Percentiles rank a stretch among this genome's conserved stretches.
Evolutionary conservation across 2,113 vertebrate genomes (phyloP).

Genomic region (Ursus arctos): DNA sequence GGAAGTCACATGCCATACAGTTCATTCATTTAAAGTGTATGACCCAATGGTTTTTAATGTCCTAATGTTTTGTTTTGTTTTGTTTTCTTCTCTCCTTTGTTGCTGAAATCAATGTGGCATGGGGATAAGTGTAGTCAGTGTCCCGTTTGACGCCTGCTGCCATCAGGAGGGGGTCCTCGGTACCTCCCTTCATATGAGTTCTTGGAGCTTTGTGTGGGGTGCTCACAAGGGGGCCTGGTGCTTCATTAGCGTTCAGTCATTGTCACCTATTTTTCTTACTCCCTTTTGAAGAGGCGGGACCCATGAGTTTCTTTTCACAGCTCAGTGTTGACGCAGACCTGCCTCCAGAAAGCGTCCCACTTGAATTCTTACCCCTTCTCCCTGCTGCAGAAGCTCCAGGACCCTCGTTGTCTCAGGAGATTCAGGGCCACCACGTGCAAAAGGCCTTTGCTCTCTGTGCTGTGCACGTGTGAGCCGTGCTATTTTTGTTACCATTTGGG

Average conservation of each 20-base stretch:
- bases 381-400: neutral
- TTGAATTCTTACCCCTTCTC: neutral
- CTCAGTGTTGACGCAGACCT: neutral
- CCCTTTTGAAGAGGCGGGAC: neutral
- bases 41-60: neutral
- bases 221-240: neutral
- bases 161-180: neutral
- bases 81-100: neutral
- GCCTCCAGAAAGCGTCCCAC: neutral
- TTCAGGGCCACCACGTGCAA: rapidly evolving
- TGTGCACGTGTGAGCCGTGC: rapidly evolving
- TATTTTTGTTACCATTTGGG: rapidly evolving
- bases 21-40: neutral
- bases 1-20: too few relatives aligned
- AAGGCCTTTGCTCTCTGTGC: neutral
- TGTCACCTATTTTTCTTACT: neutral
- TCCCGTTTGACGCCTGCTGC: neutral
- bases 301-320: too few relatives aligned
- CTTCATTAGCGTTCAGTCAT: too few relatives aligned
- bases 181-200: neutral
- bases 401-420: rapidly evolving
- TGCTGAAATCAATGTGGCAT: too few relatives aligned
- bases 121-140: neutral
- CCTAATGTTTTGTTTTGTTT: neutral
- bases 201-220: neutral